A percentile compares a stretch with the other conserved stretches of the same genome.
These are phyloP conservation scores for Harpalus rubripes DNA, from an alignment of 2,888 invertebrate genomes.

Conservation along the genomic window DNA sequence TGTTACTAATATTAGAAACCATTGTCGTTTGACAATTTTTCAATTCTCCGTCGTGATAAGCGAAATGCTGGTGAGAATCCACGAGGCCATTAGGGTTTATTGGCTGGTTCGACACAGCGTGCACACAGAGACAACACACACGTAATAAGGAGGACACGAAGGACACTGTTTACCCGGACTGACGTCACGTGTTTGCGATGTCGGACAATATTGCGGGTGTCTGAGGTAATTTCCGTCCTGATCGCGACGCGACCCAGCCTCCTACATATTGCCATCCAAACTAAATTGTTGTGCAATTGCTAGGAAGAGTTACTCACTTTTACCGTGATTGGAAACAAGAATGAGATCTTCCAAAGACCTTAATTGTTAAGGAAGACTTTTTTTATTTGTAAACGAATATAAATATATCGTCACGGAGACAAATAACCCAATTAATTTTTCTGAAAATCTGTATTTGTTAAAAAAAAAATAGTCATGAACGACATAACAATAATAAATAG, in stretches of 20 bases:
- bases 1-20: too few species aligned
- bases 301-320: not conserved
- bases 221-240: constrained; percentile 76
- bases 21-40: not conserved
- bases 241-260: constrained; percentile 65
- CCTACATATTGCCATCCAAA: constrained; percentile 59
- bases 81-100: constrained; percentile 42
- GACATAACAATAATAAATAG: too few species aligned
- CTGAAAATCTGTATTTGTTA: too few species aligned
- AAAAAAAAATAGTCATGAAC: too few species aligned
- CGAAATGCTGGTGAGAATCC: not conserved
- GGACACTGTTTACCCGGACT: constrained; percentile 73
- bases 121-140: constrained; percentile 53
- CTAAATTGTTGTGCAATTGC: constrained; percentile 30
- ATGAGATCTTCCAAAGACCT: not conserved
- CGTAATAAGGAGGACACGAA: constrained; percentile 68
- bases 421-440: too few species aligned
- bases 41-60: not conserved
- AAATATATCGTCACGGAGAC: too few species aligned
- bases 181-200: constrained; percentile 77
- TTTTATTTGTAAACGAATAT: too few species aligned
- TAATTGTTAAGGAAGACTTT: too few species aligned
- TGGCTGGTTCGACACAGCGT: constrained; percentile 41
- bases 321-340: not conserved
- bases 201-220: constrained; percentile 77